phyloP scores from a whole-genome alignment of 2,888 invertebrate species.

The Rhamphomyia laevipes region DNA sequence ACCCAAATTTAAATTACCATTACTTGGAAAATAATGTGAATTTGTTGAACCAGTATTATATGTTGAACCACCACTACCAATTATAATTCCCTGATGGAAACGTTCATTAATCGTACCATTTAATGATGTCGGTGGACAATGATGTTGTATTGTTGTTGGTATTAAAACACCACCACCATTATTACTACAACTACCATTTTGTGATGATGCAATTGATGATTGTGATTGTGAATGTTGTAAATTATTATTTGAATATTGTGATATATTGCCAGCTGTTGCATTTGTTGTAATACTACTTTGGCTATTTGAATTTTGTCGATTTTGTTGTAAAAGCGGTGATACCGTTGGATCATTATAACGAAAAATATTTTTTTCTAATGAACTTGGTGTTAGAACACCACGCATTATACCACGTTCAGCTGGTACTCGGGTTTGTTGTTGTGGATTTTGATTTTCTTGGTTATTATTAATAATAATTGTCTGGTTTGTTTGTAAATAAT shows the following conservation, averaged over 20 bases:
- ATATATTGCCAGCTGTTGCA: constrained; percentile 28
- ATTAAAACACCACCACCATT: constrained; percentile 21
- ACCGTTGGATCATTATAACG: constrained; percentile 39
- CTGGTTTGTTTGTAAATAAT: constrained; percentile 18
- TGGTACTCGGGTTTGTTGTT: constrained; percentile 28
- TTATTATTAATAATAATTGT: constrained; percentile 19
- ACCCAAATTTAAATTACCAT: constrained; percentile 28
- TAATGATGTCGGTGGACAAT: constrained; percentile 31
- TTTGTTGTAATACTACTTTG: constrained; percentile 27
- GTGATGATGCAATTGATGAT: constrained; percentile 35
- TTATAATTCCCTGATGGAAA: background rate
- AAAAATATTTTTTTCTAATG: constrained; percentile 37
- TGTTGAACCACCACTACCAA: constrained; percentile 1
- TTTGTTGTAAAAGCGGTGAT: constrained; percentile 29
- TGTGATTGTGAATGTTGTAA: constrained; percentile 37
- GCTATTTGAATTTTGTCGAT: constrained; percentile 21
- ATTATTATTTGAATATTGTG: constrained; percentile 20
- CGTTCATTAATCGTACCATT: constrained; percentile 29
- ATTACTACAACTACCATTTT: constrained; percentile 26
- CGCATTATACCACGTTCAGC: constrained; percentile 36
- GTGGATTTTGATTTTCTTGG: constrained; percentile 24
- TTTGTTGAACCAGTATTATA: constrained; percentile 14
- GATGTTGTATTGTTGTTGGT: constrained; percentile 24
- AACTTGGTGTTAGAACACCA: constrained; percentile 36
- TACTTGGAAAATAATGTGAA: constrained; percentile 18